Evolutionary conservation across 1,140 invertebrate species (phyloP), one percentile per base, ranked within the genome.

Genomic region (Listronotus oregonensis): DNA sequence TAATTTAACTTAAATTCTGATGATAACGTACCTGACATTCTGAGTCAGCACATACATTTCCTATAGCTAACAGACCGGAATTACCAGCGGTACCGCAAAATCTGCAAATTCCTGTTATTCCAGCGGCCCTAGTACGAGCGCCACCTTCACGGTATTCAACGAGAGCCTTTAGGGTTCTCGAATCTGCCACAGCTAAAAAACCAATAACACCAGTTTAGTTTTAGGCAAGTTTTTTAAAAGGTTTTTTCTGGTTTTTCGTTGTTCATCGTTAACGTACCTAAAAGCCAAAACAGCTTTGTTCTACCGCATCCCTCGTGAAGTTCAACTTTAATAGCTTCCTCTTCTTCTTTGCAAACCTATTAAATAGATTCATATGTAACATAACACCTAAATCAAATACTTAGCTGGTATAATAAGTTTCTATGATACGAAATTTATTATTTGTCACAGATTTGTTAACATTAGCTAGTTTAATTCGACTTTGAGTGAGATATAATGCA

Each of bases 291-390:
- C 2, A 98, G 81, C 77, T 98, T 98, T 0, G 92, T 96, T 51
- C 96, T 84, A 0, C 95, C 95, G 77, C 96, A 98, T 0, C 95
- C 95, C 80, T 98, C 96, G 76, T 98, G 96, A 10, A 97, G 83
- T 79, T 98, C 95, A 0, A 98, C 94, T 52, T 95, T 86, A 46
- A 95, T 93, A 0, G 94, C 93, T 77, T 96, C 94, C 77, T 97
- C 94, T 76, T 97, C 95, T 75, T 97, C 94, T 80, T 97, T 97
- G 78, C 96, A 97, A 0, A 95, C 88, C 83, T 83, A 12, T 37
- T 37, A 5, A 8, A 8, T 27, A 73, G 15, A 42, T n/a, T n/a
- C n/a, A 46, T 56, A 10, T 0, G 27, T 8, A 59, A 15, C 9
- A 56, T 10, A 17, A 37, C 9, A 0, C 39, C 6, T n/a, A 39